Evolutionary conservation across 2,113 vertebrate genomes (phyloP).

Genomic region (Cyprinodon tularosa): DNA sequence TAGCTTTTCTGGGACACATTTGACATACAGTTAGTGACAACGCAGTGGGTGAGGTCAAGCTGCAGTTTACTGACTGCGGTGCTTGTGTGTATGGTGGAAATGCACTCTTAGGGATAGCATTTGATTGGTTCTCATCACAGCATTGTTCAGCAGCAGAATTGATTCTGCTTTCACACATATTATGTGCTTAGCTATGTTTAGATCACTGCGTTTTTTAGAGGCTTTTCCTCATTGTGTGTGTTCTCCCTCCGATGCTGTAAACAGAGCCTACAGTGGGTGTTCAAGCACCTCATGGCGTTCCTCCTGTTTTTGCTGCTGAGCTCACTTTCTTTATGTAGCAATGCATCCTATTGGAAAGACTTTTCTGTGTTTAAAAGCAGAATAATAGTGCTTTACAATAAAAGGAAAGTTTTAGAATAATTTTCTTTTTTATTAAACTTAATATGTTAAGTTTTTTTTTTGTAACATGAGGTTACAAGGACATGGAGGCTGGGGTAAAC

Average conservation of each 20-base stretch:
- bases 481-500: constrained; percentile 12
- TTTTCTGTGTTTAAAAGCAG: background rate
- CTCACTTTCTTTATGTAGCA: background rate
- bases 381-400: background rate
- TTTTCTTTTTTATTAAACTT: too few species aligned
- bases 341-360: too few species aligned
- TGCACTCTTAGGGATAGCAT: constrained; percentile 41
- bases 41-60: constrained; percentile 39
- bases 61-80: constrained; percentile 44
- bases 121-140: constrained; percentile 42
- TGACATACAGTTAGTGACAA: constrained; percentile 46
- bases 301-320: background rate
- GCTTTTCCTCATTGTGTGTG: constrained; percentile 30
- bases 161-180: constrained; percentile 47
- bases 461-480: background rate
- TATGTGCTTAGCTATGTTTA: constrained; percentile 59
- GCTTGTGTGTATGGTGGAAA: constrained; percentile 33
- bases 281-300: constrained; percentile 14
- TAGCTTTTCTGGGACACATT: constrained; percentile 38
- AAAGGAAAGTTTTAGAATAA: background rate
- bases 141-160: constrained; percentile 45
- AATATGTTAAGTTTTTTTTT: constrained; percentile 1
- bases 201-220: constrained; percentile 27
- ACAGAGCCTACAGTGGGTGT: constrained; percentile 28
- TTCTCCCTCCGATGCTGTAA: constrained; percentile 35